Base-by-base conservation (phyloP, 2,797 vertebrate genomes). In the Falco cherrug region DNA sequence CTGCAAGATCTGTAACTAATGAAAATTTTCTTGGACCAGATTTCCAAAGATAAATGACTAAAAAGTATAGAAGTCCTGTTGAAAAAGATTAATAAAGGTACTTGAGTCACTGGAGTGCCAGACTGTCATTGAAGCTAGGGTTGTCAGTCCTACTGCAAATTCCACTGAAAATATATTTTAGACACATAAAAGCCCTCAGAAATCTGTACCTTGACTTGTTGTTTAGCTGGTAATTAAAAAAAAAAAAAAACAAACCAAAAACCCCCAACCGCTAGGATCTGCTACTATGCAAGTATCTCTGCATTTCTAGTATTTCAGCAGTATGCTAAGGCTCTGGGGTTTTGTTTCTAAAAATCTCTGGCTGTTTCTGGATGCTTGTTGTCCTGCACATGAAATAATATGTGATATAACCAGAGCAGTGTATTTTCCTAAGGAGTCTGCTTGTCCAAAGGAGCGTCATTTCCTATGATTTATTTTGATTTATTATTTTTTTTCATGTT, bases 161-260 rank as follows among this genome's bases (percentile, higher is more conserved):
- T 85, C 25, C 77, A 83, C 28, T 79, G 64, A 69, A 83, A 48
- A 77, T 65, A 11, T 3, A 19, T 28, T 65, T 43, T 28, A 29
- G 16, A 35, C 8, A 21, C 10, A 37, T 28, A 73, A 78, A 84
- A 68, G n/a, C 5, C 22, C 73, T 45, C 12, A 41, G 26, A 82
- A 87, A 69, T 68, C 26, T 70, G 11, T 47, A 39, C 5, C 0
- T 2, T 59, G 22, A 41, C 35, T 29, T 73, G 28, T 24, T 65
- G 4, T 56, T 77, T 89, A 88, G 4, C 8, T 76, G 20, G 2
- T 48, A 79, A 59, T 6, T 11, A 1, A 56, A 54, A 71, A 61
- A 37, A 50, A 50, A 4, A 61, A 20, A 37, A 16, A 0, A 0
- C 33, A 61, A 64, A 2, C 9, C 31, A 11, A 15, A 15, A 43